phyloP scores from a whole-genome alignment of 2,888 invertebrate genomes.

The Apamea anceps region DNA sequence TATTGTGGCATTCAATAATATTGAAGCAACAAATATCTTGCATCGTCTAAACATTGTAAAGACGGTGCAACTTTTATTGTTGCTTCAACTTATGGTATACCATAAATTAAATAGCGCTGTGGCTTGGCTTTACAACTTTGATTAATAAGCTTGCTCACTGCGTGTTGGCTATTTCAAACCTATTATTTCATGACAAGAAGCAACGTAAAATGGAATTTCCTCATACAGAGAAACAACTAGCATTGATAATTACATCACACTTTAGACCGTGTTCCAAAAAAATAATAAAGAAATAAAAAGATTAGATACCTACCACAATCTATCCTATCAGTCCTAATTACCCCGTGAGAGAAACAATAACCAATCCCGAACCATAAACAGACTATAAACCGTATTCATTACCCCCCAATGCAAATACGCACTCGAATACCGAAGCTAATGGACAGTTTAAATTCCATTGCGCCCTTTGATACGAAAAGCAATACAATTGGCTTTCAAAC shows the following conservation, averaged over 20 bases:
- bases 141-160: neutral
- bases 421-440: constrained; percentile 73
- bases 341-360: neutral
- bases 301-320: neutral
- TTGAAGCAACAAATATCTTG: neutral
- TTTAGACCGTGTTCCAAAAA: neutral
- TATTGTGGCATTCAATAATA: neutral
- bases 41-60: neutral
- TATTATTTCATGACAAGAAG: neutral
- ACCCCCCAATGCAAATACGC: constrained; percentile 47
- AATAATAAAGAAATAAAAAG: neutral
- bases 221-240: neutral
- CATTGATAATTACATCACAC: neutral
- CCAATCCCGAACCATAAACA: too few species aligned
- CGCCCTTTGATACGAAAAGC: constrained; percentile 82
- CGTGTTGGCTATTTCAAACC: neutral
- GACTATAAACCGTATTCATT: too few species aligned
- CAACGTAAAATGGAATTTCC: too few species aligned
- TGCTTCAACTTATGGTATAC: neutral
- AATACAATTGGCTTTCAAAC: constrained; percentile 88
- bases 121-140: neutral
- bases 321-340: neutral
- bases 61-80: neutral
- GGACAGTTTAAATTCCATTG: constrained; percentile 85
- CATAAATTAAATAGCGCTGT: neutral